Conservation (phyloP, 2,888 invertebrate species). For the Lasioglossum marginatum region DNA sequence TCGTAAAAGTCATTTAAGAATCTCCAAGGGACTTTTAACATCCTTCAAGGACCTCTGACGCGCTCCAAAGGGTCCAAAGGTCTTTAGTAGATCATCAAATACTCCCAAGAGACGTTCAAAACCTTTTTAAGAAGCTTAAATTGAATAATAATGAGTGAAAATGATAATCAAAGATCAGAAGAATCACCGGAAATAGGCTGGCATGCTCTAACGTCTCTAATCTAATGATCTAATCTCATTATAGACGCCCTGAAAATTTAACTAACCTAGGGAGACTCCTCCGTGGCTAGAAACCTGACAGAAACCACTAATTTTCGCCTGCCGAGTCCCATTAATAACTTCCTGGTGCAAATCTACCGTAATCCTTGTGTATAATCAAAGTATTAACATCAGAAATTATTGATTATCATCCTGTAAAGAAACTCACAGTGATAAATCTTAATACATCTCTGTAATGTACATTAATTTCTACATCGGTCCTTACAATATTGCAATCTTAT, state of each 20-base stretch:
- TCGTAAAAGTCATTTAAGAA: not conserved
- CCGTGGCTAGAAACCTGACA: not conserved
- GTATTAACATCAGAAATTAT: not conserved
- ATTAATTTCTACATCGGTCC: too few species aligned
- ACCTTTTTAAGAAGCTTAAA: not conserved
- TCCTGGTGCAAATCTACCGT: not conserved
- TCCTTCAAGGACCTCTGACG: not conserved
- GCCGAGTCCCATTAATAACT: not conserved
- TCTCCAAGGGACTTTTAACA: not conserved
- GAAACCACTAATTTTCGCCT: conserved; percentile 1
- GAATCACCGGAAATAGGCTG: not conserved
- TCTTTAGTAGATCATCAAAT: not conserved
- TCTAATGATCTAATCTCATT: not conserved
- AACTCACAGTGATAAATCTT: not conserved
- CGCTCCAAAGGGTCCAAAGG: not conserved
- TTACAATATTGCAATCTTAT: not conserved
- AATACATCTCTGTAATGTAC: not conserved
- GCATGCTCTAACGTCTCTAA: not conserved
- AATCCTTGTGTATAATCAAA: not conserved
- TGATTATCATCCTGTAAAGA: not conserved
- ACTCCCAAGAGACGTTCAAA: not conserved
- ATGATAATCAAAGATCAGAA: not conserved
- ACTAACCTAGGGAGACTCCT: not conserved
- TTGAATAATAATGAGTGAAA: not conserved
- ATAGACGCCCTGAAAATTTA: not conserved